Evolutionary conservation across 2,888 invertebrate species (phyloP).

Genomic region (Bimastos eiseni): DNA sequence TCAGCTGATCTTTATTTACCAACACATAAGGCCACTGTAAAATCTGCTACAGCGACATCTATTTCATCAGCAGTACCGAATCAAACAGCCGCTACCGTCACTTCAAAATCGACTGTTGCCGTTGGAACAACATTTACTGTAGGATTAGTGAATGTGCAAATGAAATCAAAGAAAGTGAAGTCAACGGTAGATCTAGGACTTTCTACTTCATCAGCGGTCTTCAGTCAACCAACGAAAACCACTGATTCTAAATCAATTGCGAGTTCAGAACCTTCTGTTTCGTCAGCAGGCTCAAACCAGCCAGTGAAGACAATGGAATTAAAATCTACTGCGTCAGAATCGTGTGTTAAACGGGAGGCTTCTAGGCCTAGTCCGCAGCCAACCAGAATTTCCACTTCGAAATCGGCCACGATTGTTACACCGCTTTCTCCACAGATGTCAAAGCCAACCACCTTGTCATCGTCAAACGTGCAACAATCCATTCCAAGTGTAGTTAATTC

Average conservation of each 20-base stretch:
- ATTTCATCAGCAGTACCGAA: neutral
- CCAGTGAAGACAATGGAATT: neutral
- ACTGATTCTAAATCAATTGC: neutral
- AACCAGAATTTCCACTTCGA: neutral
- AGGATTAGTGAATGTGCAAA: neutral
- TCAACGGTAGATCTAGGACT: neutral
- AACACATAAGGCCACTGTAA: too few species aligned
- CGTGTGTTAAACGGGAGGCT: neutral
- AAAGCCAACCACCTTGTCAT: neutral
- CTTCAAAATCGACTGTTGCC: neutral
- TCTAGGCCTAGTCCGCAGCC: neutral
- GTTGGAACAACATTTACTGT: neutral
- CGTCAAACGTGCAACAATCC: neutral
- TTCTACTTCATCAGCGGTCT: neutral
- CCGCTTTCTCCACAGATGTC: neutral
- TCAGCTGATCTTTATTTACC: too few species aligned
- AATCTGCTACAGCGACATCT: neutral
- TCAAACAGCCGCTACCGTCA: neutral
- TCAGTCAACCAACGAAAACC: neutral
- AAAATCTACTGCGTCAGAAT: neutral
- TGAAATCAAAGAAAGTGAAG: neutral
- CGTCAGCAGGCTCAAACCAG: neutral
- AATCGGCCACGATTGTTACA: neutral
- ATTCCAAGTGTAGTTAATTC: neutral
- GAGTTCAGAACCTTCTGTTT: neutral